Base-by-base conservation (phyloP, 2,888 invertebrate genomes). In the Octonoba sinensis region DNA sequence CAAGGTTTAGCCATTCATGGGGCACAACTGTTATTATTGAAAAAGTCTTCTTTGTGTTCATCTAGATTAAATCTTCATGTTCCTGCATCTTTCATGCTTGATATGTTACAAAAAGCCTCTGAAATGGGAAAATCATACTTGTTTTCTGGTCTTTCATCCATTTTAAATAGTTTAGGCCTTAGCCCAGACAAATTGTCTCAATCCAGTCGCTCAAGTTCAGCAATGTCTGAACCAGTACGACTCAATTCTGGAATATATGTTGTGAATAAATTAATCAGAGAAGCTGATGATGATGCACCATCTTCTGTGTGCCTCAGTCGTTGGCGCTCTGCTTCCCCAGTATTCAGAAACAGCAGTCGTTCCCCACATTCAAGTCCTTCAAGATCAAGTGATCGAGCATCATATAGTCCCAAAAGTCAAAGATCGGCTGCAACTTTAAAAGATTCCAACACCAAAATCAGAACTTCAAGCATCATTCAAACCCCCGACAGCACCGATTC, bases 291-390 rank as follows among this genome's bases (percentile, higher is more conserved):
- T 24, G 73, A 76, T 36, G 60, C 75, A 8, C 60, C 60, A 22
- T 71, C 81, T 20, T 57, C 84, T 20, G 77, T 75, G 49, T 75
- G 77, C 56, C 74, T 79, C 11, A 77, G 71, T 36, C 72, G 84
- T 64, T 84, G 84, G 79, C 73, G 82, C 3, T 84, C 84, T 11
- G 76, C 84, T 47, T 84, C 84, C n/a, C 84, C 84, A 16, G 77
- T 84, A 1, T 81, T 81, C 27, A 62, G 82, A 47, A 77, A 82
- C 11, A 76, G 56, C 13, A 67, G 75, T 69, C 70, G 71, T 16
- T 78, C 78, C 13, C 77, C 78, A 36, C 83, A 78, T 62, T 83
- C 83, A 3, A 83, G 83, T 69, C 83, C 83, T 27, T 78, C 83
- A 6, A 77, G 78, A 70, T 59, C 67, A 3, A 78, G 77, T 60